phyloP scores from a whole-genome alignment of 2,113 vertebrate species.

The Platichthys flesus region DNA sequence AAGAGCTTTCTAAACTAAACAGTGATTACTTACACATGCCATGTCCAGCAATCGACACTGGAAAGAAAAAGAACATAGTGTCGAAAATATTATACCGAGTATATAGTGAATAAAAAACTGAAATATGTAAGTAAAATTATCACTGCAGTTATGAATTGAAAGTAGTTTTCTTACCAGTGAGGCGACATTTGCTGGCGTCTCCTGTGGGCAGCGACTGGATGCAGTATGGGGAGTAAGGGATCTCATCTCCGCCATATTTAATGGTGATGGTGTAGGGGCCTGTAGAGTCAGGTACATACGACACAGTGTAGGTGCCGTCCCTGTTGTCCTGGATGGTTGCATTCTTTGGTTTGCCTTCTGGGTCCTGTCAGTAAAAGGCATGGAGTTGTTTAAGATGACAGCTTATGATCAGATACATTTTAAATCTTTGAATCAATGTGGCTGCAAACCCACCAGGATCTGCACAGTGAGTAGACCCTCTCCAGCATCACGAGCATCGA shows the following conservation, averaged over 20 bases:
- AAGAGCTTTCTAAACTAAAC: constrained; percentile 3
- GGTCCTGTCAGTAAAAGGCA: constrained; percentile 83
- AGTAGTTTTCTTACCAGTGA: constrained; percentile 85
- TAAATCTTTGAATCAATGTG: neutral
- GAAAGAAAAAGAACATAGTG: constrained; percentile 51
- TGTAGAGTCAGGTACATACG: constrained; percentile 92
- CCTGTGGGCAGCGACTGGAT: constrained; percentile 91
- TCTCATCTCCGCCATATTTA: constrained; percentile 95
- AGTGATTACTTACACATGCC: constrained; percentile 87
- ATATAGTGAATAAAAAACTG: neutral
- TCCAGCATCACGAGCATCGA: constrained; percentile 91
- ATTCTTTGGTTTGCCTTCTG: constrained; percentile 94
- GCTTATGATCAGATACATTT: neutral
- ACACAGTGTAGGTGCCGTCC: constrained; percentile 94
- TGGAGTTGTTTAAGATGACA: neutral
- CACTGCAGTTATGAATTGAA: neutral
- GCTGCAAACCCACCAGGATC: constrained; percentile 86
- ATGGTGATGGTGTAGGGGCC: constrained; percentile 95
- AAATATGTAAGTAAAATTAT: neutral
- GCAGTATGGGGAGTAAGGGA: constrained; percentile 92
- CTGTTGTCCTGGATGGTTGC: constrained; percentile 93
- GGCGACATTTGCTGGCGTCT: constrained; percentile 94
- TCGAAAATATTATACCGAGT: neutral
- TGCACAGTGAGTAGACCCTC: constrained; percentile 93
- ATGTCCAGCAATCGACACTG: constrained; percentile 94